Conservation (phyloP, 2,113 vertebrate species). For the Pangasianodon hypophthalmus region DNA sequence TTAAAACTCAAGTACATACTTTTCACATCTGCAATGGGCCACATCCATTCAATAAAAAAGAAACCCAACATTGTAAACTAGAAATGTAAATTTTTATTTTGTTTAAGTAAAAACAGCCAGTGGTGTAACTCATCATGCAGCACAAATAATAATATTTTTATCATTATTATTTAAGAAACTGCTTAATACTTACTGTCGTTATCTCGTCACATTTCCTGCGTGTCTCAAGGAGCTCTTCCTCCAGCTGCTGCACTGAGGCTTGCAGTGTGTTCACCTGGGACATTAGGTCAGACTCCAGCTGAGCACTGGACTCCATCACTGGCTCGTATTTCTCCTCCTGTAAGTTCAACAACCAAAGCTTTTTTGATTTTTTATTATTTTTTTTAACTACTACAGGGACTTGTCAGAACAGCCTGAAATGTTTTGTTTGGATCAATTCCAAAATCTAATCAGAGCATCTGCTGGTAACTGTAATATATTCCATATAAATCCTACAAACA, state of each 20-base stretch:
- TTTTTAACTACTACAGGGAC: no score
- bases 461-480: no score
- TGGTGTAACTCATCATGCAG: background rate
- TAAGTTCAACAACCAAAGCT: background rate
- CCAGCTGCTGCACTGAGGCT: background rate
- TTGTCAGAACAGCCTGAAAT: no score
- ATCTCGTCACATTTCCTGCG: background rate
- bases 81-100: background rate
- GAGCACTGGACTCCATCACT: background rate
- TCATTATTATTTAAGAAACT: background rate
- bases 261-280: background rate
- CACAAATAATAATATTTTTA: background rate
- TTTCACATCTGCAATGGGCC: background rate
- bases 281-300: background rate
- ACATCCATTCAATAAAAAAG: background rate
- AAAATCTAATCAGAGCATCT: no score
- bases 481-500: no score
- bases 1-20: background rate
- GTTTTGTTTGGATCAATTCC: no score
- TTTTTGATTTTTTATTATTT: background rate
- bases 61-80: background rate
- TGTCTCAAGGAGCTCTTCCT: background rate
- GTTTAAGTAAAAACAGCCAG: background rate
- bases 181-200: background rate
- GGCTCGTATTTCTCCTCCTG: background rate